Evolutionary conservation across 2,797 vertebrate species (phyloP), one percentile per base, ranked within the genome.

Genomic region (Lagorchestes hirsutus): DNA sequence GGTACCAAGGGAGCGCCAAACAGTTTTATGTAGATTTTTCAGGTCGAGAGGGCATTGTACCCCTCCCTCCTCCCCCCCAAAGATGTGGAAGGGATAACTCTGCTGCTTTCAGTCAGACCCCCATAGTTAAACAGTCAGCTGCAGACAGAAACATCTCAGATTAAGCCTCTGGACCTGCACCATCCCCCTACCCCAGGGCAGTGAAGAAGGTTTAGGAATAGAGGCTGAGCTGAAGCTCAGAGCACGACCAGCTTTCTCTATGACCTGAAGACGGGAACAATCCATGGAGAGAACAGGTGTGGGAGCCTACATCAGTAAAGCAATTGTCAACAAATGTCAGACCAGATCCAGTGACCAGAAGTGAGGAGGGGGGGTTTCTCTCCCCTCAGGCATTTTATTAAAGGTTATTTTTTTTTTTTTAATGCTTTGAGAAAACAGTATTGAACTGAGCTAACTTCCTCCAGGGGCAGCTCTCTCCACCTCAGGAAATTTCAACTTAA

Each of bases 401-500:
- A 82, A 46, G 74, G 74, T 24, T 24, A 22, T 27, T 46, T 46
- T 46, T 74, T n/a, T 46, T 22, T 8, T 24, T 22, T 8, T 24
- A 82, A 82, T 24, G 40, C 74, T 82, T 46, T 40, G 40, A 24
- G n/a, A 22, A 40, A 40, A 74, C 67, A 74, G 67, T 9, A 22
- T 22, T 6, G 22, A 34, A 40, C 14, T 40, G n/a, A 74, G 67
- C n/a, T 40, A 74, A 22, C 67, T n/a, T 74, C 62, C 62, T 74
- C 46, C 58, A 55, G 57, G 96, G 52, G 59, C 67, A 4, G 54
- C 90, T 90, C 82, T 94, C 1, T 6, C 67, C 74, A 24, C 0
- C 54, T 46, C 90, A 95, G 92, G 27, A 55, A 52, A 8, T 90
- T 90, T 94, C 91, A 59, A 59, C 62, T n/a, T 54, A 62, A 13